Evolutionary conservation across 2,888 invertebrate species (phyloP).

Genomic region (Pristionchus arcanus): DNA sequence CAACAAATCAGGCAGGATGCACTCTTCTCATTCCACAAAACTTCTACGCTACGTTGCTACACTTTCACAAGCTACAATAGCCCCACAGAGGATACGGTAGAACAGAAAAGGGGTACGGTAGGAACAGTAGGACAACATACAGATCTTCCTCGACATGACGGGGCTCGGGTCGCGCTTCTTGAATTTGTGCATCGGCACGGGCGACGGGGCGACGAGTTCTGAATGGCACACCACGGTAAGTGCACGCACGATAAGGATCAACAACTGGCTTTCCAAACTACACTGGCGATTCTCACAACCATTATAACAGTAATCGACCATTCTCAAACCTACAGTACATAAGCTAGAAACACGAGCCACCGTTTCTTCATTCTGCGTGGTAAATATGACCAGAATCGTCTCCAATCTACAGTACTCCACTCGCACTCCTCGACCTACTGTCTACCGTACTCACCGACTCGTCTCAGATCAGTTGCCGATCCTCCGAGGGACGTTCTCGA

Average conservation of each 20-base stretch:
- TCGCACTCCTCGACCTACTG: neutral
- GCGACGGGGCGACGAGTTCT: constrained; percentile 66
- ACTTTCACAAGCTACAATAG: neutral
- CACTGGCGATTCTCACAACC: too few relatives aligned
- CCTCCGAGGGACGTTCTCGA: constrained; percentile 58
- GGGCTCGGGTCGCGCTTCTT: constrained; percentile 73
- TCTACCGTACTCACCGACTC: constrained; percentile 58
- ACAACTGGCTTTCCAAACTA: too few relatives aligned
- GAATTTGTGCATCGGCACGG: constrained; percentile 68
- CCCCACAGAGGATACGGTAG: neutral
- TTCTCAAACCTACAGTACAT: too few relatives aligned
- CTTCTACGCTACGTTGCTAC: neutral
- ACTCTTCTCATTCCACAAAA: neutral
- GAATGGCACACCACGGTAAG: constrained; percentile 23
- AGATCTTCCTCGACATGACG: constrained; percentile 71
- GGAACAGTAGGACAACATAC: constrained; percentile 60
- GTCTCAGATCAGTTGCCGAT: constrained; percentile 61
- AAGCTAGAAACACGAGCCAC: too few relatives aligned
- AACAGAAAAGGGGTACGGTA: neutral
- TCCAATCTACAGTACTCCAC: neutral
- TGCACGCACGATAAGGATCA: neutral
- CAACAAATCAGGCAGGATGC: neutral
- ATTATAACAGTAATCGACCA: too few relatives aligned
- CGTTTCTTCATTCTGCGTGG: too few relatives aligned
- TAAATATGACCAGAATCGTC: too few relatives aligned